These are phyloP conservation scores for Liodrosophila aerea DNA, from an alignment of 2,888 invertebrate genomes.

Conservation along the genomic window DNA sequence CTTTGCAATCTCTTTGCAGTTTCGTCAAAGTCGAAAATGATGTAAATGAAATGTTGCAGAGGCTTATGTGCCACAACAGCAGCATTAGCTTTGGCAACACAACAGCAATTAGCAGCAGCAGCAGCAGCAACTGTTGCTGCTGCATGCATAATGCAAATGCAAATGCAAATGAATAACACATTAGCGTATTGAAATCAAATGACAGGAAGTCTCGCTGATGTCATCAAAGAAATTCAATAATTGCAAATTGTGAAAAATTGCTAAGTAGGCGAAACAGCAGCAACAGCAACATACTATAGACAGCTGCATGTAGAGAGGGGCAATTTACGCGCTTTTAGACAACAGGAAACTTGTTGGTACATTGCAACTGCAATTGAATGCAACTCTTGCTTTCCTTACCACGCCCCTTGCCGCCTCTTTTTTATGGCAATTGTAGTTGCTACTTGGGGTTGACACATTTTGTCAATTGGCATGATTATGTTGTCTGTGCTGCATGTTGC, in stretches of 20 bases:
- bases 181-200: conserved; percentile 57
- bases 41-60: conserved; percentile 16
- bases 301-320: conserved; percentile 15
- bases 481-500: conserved; percentile 44
- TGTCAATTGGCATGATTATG: conserved; percentile 72
- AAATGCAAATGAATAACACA: conserved; percentile 62
- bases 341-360: conserved; percentile 64
- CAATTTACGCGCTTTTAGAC: conserved; percentile 64
- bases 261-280: conserved; percentile 20
- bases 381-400: conserved; percentile 41
- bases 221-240: conserved; percentile 71
- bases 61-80: conserved; percentile 24
- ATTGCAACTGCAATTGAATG: conserved; percentile 30
- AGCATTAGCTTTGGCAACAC: conserved; percentile 20
- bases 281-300: conserved; percentile 3
- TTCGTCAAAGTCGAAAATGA: conserved; percentile 19
- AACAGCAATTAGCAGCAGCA: conserved; percentile 24
- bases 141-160: conserved; percentile 40
- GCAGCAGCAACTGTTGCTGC: conserved; percentile 31
- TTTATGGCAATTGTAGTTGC: conserved; percentile 5
- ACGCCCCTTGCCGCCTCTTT: conserved; percentile 12
- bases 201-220: conserved; percentile 66
- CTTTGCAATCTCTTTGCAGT: conserved; percentile 7
- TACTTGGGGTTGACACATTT: conserved; percentile 49
- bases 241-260: conserved; percentile 70